These are phyloP conservation scores for Pongo pygmaeus DNA, from an alignment of 2,113 vertebrate species.

Conservation along the genomic window DNA sequence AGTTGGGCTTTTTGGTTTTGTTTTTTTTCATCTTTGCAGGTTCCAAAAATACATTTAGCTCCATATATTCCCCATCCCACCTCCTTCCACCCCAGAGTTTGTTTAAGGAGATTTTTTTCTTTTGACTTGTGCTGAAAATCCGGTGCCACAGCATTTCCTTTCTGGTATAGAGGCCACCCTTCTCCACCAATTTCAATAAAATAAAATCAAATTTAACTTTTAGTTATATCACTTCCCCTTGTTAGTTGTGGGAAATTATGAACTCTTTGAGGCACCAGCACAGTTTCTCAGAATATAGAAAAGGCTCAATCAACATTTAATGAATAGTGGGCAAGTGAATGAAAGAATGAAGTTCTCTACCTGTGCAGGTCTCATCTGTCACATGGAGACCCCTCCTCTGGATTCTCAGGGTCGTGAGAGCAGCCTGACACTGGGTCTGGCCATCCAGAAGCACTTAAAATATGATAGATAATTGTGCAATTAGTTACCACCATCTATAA, in stretches of 20 bases:
- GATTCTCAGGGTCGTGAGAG: not conserved
- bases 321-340: not conserved
- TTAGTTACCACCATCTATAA: not conserved
- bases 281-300: not conserved
- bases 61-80: not conserved
- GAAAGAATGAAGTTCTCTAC: not conserved
- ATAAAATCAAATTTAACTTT: not conserved
- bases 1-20: too few relatives aligned
- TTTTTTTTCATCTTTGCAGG: not conserved
- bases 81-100: not conserved
- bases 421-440: too few relatives aligned
- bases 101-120: not conserved
- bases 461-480: not conserved
- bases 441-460: not conserved
- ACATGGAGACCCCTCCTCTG: not conserved
- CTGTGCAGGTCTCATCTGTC: not conserved
- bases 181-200: not conserved
- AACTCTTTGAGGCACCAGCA: not conserved
- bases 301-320: not conserved
- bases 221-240: not conserved
- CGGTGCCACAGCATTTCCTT: not conserved
- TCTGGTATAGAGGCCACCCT: not conserved
- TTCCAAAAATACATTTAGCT: not conserved
- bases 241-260: not conserved
- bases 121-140: not conserved